Base-by-base conservation (phyloP, 2,888 invertebrate genomes). In the Plebejus anna region DNA sequence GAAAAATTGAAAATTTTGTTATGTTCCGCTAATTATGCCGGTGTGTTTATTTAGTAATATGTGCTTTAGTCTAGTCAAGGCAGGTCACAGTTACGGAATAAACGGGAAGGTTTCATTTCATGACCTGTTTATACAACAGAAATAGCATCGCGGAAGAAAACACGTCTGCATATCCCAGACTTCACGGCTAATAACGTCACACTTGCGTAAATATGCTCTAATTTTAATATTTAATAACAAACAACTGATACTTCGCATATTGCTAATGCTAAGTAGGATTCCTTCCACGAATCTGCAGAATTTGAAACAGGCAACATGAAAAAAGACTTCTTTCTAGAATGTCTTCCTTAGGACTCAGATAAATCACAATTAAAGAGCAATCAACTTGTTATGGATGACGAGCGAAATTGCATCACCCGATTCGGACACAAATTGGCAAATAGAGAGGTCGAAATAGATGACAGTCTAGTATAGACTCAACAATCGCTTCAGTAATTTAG, bases 111-210 rank as follows among this genome's bases (percentile, higher is more conserved):
- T 42, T 42, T 42, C 22, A 22, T 71, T 42, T 70, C n/a, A 70
- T 70, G 36, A 22, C 36, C 70, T 36, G 38, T 71, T 71, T 42
- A 7, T 32, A 22, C 71, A n/a, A 42, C 71, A 13, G 42, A 42
- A 71, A 71, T 71, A 71, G 42, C 70, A 16, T 38, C 70, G 38
- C n/a, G 70, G 38, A 70, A 66, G 28, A 13, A 36, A 22, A 66
- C 32, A 66, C 66, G 11, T 61, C 4, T 66, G 32, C 32, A 32
- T 66, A 66, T 66, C 32, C 66, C 66, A 32, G 66, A 66, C 1
- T 5, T 66, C 32, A 36, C 32, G 32, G 32, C 66, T 66, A 36
- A 66, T 66, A 36, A 32, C 32, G 32, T 66, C 66, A 32, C 4
- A 66, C 66, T 66, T 32, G 6, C 66, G 66, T 66, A 66, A 66